A percentile compares a stretch with the other conserved stretches of the same genome.
Conservation (phyloP, 2,797 vertebrate genomes). For the Vireo griseus region DNA sequence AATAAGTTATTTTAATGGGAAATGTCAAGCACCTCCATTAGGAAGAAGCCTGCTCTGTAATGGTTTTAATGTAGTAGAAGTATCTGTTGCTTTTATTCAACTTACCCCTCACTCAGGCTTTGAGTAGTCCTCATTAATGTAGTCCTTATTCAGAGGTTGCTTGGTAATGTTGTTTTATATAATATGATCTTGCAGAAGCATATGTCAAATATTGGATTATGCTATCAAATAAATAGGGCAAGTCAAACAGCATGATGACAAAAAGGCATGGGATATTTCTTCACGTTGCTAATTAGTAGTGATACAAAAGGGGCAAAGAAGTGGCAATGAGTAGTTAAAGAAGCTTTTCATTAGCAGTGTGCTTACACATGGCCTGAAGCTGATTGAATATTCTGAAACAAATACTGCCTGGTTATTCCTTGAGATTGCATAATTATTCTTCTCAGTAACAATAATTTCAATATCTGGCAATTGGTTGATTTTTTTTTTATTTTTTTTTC, state of each 20-base stretch:
- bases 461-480: background rate
- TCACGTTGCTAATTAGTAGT: background rate
- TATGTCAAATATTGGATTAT: background rate
- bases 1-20: background rate
- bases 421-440: background rate
- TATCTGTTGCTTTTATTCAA: background rate
- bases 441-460: background rate
- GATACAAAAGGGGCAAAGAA: background rate
- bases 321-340: background rate
- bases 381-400: background rate
- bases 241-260: background rate
- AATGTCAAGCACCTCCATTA: background rate
- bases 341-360: background rate
- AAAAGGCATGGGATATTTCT: background rate
- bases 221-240: background rate
- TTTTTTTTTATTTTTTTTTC: background rate
- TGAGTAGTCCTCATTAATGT: background rate
- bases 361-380: background rate
- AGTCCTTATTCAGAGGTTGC: background rate
- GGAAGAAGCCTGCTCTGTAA: background rate
- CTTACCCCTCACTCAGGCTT: background rate
- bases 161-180: background rate
- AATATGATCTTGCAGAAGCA: background rate
- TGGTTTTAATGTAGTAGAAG: background rate
- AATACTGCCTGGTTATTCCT: background rate